Conservation (phyloP, 2,888 invertebrate species). For the Nephrotoma appendiculata region DNA sequence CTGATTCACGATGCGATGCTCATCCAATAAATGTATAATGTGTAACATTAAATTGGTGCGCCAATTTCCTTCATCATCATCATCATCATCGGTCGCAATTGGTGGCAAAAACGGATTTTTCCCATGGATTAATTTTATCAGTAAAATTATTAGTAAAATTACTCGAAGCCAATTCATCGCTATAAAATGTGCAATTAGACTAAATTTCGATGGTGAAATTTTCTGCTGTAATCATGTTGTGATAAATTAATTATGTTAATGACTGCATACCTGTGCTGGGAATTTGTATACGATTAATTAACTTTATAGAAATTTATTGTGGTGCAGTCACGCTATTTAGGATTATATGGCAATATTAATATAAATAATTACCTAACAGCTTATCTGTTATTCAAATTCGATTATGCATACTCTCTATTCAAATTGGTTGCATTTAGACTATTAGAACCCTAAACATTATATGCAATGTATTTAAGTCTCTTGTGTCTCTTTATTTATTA, state of each 20-base stretch:
- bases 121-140: neutral
- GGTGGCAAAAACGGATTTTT: neutral
- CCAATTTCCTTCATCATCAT: neutral
- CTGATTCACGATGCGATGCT: neutral
- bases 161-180: neutral
- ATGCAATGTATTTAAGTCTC: too few relatives aligned
- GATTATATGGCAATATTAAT: too few relatives aligned
- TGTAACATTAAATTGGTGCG: neutral
- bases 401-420: too few relatives aligned
- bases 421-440: too few relatives aligned
- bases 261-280: too few relatives aligned
- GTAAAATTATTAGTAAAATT: neutral
- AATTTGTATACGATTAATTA: too few relatives aligned
- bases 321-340: too few relatives aligned
- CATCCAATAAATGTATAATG: neutral
- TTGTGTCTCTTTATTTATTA: too few relatives aligned
- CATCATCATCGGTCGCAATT: neutral
- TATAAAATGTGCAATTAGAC: neutral
- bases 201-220: neutral
- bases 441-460: too few relatives aligned
- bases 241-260: neutral
- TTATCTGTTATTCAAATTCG: too few relatives aligned
- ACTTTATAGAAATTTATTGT: too few relatives aligned
- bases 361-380: too few relatives aligned
- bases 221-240: neutral